Percentiles rank a stretch among this genome's conserved stretches.
Evolutionary conservation across 2,888 invertebrate species (phyloP).

Genomic region (Prionchulus punctatus): DNA sequence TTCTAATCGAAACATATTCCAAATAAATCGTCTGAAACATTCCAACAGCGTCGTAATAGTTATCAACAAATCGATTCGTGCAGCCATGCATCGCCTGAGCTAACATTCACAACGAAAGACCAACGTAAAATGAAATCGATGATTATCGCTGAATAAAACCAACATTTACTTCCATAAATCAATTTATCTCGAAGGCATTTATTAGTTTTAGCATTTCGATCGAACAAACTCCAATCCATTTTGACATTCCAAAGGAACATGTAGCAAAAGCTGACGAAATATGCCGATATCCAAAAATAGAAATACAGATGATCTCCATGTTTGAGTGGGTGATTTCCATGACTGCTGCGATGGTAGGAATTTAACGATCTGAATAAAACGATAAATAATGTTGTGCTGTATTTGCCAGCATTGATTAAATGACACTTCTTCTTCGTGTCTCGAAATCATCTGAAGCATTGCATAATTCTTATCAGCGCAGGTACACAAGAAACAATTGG

Average conservation of each 20-base stretch:
- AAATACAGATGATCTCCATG: not conserved
- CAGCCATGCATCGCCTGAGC: not conserved
- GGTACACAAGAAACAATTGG: constrained; percentile 58
- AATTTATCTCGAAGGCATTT: not conserved
- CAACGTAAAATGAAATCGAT: not conserved
- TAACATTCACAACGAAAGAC: not conserved
- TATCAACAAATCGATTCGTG: not conserved
- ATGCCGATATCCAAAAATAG: constrained; percentile 54
- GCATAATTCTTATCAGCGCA: constrained; percentile 90
- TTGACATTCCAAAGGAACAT: constrained; percentile 92
- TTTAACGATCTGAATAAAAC: constrained; percentile 48
- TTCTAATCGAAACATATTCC: not conserved
- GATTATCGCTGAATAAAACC: not conserved
- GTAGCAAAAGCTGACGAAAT: constrained; percentile 65
- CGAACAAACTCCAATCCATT: constrained; percentile 95
- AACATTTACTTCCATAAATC: not conserved
- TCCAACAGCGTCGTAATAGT: not conserved
- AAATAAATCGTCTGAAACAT: not conserved
- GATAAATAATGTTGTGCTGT: constrained; percentile 83
- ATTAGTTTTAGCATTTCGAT: too few relatives aligned
- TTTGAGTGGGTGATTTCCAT: not conserved
- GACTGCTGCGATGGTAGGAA: too few relatives aligned
- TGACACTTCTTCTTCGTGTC: constrained; percentile 69
- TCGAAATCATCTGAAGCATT: constrained; percentile 77
- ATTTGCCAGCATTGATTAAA: constrained; percentile 86